Base-by-base conservation (phyloP, 1,140 invertebrate genomes). In the Dolichoris vasculosae region DNA sequence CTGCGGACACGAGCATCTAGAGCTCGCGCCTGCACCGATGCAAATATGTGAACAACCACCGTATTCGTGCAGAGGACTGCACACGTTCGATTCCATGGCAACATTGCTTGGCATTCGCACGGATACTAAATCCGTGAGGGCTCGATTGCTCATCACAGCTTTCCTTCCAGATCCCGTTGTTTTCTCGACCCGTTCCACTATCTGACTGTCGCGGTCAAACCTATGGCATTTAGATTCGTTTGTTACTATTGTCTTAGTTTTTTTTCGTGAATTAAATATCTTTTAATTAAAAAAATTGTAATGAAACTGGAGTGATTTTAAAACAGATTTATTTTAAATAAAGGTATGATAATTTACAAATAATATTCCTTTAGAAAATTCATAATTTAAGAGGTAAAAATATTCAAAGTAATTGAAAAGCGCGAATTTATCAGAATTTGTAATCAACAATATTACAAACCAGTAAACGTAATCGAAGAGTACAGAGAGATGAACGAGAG, bases 401-500 rank as follows among this genome's bases (percentile, higher is more conserved):
- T n/a, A n/a, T n/a, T n/a, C n/a, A n/a, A n/a, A n/a, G n/a, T n/a
- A n/a, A n/a, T n/a, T n/a, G n/a, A n/a, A n/a, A n/a, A n/a, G n/a
- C n/a, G n/a, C n/a, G n/a, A n/a, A n/a, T n/a, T n/a, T n/a, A 51
- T 2, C 2, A 51, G 15, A 51, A 51, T 51, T 51, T 51, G 7
- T 17, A 51, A 51, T 51, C 15, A 59, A 59, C 26, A 26, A 59
- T 59, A 4, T 59, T 40, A 40, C 71, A 40, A 86, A 90, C 96
- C 97, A 97, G 92, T 98, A 98, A 35, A 98, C 93, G 90, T 95
- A 95, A 76, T 96, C 95, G 67, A 95, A 95, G 71, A 96, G 92
- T 11, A 96, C 95, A 0, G 96, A 95, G 75, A 98, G 92, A 84
- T 94, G 93, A 3, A 94, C 94, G 80, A 95, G 94, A 46, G 95